These are phyloP conservation scores for Volucella inanis DNA, from an alignment of 2,888 invertebrate genomes.

Conservation along the genomic window DNA sequence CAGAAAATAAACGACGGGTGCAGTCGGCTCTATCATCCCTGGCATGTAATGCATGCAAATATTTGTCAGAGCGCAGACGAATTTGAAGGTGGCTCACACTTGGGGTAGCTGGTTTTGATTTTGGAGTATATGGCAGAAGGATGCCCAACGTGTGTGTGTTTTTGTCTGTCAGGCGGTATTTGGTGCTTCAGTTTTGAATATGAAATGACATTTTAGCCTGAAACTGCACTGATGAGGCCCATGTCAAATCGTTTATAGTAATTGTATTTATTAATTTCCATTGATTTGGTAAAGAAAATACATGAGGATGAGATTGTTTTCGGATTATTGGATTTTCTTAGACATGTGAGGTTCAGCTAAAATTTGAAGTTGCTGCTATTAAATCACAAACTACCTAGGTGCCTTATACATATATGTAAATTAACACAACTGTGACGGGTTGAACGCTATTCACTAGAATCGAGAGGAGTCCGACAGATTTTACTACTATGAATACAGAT, in stretches of 20 bases:
- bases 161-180: conserved; percentile 66
- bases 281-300: conserved; percentile 25
- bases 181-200: conserved; percentile 60
- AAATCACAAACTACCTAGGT: too few species aligned
- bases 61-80: conserved; percentile 29
- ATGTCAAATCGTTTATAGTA: conserved; percentile 24
- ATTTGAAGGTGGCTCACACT: conserved; percentile 29
- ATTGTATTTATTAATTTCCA: conserved; percentile 55
- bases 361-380: too few species aligned
- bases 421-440: too few species aligned
- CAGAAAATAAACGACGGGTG: conserved; percentile 47
- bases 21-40: conserved; percentile 47
- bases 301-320: too few species aligned
- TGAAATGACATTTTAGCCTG: conserved; percentile 52
- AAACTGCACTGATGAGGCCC: conserved; percentile 15
- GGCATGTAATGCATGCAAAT: conserved; percentile 62
- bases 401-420: too few species aligned
- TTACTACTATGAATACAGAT: too few species aligned
- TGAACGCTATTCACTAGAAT: too few species aligned
- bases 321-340: too few species aligned
- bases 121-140: conserved; percentile 77
- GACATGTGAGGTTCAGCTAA: too few species aligned
- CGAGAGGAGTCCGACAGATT: too few species aligned
- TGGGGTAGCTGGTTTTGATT: conserved; percentile 63
- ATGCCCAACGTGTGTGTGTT: conserved; percentile 78